These are phyloP conservation scores for Drosophila suboccidentalis DNA, from an alignment of 2,888 invertebrate species.

Conservation along the genomic window DNA sequence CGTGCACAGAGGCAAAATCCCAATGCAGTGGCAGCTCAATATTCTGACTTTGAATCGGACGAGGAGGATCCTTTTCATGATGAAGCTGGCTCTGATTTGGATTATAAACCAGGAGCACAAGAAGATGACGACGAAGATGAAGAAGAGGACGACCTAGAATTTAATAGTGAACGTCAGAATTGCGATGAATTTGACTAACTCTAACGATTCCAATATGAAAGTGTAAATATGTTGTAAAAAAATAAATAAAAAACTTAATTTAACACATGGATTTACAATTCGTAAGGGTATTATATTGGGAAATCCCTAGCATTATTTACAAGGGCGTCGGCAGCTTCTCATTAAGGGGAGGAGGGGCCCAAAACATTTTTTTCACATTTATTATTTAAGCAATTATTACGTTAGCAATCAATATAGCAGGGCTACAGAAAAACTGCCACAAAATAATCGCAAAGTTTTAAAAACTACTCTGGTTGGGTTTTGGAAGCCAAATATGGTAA, in stretches of 20 bases:
- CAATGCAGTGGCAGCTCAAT: constrained; percentile 3
- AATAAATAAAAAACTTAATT: background rate
- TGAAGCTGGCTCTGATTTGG: constrained; percentile 50
- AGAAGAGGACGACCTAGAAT: constrained; percentile 69
- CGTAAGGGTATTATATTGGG: background rate
- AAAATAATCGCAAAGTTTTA: no score
- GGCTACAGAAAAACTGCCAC: no score
- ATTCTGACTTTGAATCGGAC: constrained; percentile 40
- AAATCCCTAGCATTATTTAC: background rate
- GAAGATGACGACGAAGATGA: constrained; percentile 49
- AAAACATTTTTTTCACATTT: no score
- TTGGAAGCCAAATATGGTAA: no score
- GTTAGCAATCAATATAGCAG: no score
- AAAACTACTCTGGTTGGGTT: no score
- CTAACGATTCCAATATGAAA: background rate
- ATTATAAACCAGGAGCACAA: constrained; percentile 56
- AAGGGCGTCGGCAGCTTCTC: no score
- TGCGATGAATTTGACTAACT: constrained; percentile 56
- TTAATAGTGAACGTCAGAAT: constrained; percentile 65
- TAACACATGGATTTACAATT: background rate
- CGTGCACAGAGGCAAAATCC: constrained; percentile 22
- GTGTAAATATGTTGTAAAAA: constrained; percentile 4
- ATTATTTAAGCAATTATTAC: no score
- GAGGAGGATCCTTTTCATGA: constrained; percentile 66
- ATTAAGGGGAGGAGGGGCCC: no score